Evolutionary conservation across 92 coral and sea anemone genomes (phyloP), one percentile per base, ranked within the genome.

Genomic region (Desmophyllum pertusum): DNA sequence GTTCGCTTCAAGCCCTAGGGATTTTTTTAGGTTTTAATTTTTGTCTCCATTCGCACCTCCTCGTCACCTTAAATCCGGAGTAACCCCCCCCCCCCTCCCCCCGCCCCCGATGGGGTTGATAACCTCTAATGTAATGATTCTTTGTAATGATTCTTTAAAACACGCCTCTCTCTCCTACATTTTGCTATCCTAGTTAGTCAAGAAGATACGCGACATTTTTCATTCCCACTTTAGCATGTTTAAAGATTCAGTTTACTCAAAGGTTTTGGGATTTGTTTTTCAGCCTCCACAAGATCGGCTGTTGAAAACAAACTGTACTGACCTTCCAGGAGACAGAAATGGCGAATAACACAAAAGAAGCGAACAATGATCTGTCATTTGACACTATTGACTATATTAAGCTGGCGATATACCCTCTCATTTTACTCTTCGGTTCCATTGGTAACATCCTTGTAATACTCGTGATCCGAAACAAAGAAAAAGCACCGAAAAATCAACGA

Each of bases 381-480:
- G 66, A 25, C 52, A 15, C 77, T 23, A 43, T 92, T 6, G 88
- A 89, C 66, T 88, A 81, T 37, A 75, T 79, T 10, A 94, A 93
- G 61, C 86, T 93, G 4, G 73, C 73, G 3, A 83, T 88, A 21
- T 93, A 88, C 71, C 84, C 89, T 2, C 19, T 88, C 3, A 78
- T 93, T 25, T 88, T 93, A 33, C 53, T 91, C 59, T 77, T 89
- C 45, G 97, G 97, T 25, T 90, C 87, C 6, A 69, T 91, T 27
- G 97, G 97, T 39, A 93, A 93, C 65, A 80, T 80, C 61, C 86
- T 93, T 30, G 97, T 91, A 8, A 78, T 93, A 13, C 77, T 93
- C 29, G 87, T 93, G 43, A 86, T 93, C 62, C 68, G 79, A 57
- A 80, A 79, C 88, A 93, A n/a, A 93, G 91, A 86, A 86, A 36